Evolutionary conservation across 2,888 invertebrate species (phyloP).

Genomic region (Lasioglossum malachurum): DNA sequence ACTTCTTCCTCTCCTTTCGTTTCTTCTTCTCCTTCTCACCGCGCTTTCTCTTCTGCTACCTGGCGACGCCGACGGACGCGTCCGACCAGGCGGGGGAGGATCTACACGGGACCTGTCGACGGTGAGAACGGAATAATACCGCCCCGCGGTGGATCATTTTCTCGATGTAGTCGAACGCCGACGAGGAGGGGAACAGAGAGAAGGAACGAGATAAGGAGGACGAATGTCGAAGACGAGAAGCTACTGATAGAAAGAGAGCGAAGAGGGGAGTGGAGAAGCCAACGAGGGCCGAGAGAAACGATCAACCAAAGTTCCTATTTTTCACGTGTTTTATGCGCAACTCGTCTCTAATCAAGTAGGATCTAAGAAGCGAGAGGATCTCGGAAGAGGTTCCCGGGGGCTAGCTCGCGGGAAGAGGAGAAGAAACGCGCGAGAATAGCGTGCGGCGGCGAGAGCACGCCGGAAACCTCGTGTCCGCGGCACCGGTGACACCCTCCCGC

Average conservation of each 20-base stretch:
- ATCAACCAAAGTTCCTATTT: conserved; percentile 85
- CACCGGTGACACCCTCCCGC: conserved; percentile 78
- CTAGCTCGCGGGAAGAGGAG: conserved; percentile 9
- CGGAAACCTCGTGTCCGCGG: conserved; percentile 80
- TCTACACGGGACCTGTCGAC: conserved; percentile 49
- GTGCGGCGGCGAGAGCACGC: conserved; percentile 50
- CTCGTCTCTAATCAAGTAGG: conserved; percentile 58
- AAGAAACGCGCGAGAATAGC: conserved; percentile 13
- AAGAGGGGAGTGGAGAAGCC: conserved; percentile 26
- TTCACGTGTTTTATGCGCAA: conserved; percentile 77
- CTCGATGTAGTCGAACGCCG: conserved; percentile 42
- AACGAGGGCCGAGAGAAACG: conserved; percentile 59
- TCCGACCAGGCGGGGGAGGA: conserved; percentile 72
- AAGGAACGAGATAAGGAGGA: not conserved
- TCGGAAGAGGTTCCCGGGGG: conserved; percentile 1
- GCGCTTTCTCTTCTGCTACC: conserved; percentile 61
- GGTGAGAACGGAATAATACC: conserved; percentile 47
- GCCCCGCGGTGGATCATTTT: conserved; percentile 16
- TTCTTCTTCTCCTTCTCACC: conserved; percentile 54
- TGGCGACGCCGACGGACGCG: conserved; percentile 71
- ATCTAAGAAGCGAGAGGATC: conserved; percentile 33
- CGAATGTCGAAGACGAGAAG: conserved; percentile 30
- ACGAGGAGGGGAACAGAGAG: conserved; percentile 42
- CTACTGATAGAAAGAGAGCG: conserved; percentile 18
- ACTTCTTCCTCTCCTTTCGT: conserved; percentile 54